phyloP scores from a whole-genome alignment of 2,113 vertebrate species.

The Galbula dea region DNA sequence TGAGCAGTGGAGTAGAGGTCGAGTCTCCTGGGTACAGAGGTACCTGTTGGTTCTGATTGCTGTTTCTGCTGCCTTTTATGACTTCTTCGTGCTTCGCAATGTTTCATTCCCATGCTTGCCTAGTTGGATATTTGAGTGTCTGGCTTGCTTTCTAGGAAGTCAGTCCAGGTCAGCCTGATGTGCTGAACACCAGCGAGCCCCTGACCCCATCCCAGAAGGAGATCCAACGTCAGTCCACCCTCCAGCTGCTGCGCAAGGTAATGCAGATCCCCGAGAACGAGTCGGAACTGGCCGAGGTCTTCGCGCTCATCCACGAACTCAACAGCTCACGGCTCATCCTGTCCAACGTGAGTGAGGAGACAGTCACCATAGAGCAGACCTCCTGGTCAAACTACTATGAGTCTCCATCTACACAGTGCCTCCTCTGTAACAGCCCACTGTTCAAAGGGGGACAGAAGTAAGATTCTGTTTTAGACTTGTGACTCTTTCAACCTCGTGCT shows the following conservation, averaged over 20 bases:
- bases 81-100: not conserved
- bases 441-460: conserved; percentile 92
- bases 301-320: conserved; percentile 89
- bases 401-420: conserved; percentile 86
- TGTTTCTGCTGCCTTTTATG: not conserved
- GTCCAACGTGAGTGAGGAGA: conserved; percentile 80
- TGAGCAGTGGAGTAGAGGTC: not conserved
- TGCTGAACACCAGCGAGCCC: conserved; percentile 77
- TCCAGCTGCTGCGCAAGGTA: conserved; percentile 86
- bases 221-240: conserved; percentile 87
- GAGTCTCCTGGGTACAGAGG: not conserved
- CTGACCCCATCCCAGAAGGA: conserved; percentile 84
- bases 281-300: conserved; percentile 86
- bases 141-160: conserved; percentile 61
- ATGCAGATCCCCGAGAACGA: conserved; percentile 93
- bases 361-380: conserved; percentile 81
- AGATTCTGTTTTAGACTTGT: conserved; percentile 60
- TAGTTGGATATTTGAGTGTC: not conserved
- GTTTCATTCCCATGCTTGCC: not conserved
- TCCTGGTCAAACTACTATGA: conserved; percentile 95
- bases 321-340: conserved; percentile 87
- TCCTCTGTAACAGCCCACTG: conserved; percentile 86
- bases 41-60: too few species aligned
- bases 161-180: conserved; percentile 46
- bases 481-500: not conserved